phyloP scores from a whole-genome alignment of 2,797 vertebrate genomes.

The Jordanella pulchra region DNA sequence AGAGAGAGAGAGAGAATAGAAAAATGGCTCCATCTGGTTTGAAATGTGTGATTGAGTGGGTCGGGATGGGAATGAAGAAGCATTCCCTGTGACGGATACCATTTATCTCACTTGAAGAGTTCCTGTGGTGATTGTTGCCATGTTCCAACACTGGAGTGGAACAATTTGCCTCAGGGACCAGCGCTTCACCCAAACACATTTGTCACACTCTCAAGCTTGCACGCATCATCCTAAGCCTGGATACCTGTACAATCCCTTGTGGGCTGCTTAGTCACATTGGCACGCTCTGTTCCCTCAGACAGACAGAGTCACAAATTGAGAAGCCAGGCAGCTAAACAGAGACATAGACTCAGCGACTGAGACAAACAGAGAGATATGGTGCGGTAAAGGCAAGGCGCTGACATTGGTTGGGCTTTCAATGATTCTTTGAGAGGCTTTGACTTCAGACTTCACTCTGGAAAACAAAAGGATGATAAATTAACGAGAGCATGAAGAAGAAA shows the following conservation, averaged over 20 bases:
- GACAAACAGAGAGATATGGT: slow-evolving; percentile 54
- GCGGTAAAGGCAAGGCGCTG: slow-evolving; percentile 38
- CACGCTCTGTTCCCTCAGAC: slow-evolving; percentile 53
- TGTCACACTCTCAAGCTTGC: slow-evolving; percentile 78
- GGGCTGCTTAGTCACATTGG: slow-evolving; percentile 70
- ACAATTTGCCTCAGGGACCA: slow-evolving; percentile 65
- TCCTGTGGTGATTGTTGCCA: slow-evolving; percentile 70
- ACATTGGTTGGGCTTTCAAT: slow-evolving; percentile 20
- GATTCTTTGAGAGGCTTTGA: slow-evolving; percentile 58
- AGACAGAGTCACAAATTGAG: slow-evolving; percentile 79
- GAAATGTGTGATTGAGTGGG: slow-evolving; percentile 67
- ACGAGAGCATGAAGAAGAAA: slow-evolving; percentile 45
- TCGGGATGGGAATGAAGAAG: slow-evolving; percentile 60
- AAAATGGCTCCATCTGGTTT: slow-evolving; percentile 55
- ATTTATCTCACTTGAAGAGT: slow-evolving; percentile 71
- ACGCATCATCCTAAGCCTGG: slow-evolving; percentile 68
- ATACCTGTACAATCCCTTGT: slow-evolving; percentile 76
- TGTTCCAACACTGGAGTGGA: slow-evolving; percentile 68
- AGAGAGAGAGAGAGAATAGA: slow-evolving; percentile 16
- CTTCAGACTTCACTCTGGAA: slow-evolving; percentile 77
- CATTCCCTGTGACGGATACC: slow-evolving; percentile 70
- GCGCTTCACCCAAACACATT: slow-evolving; percentile 81
- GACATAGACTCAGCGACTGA: slow-evolving; percentile 33
- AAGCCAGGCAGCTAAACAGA: slow-evolving; percentile 24
- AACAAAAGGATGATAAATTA: slow-evolving; percentile 63